Percentiles rank a stretch among this genome's conserved stretches.
These are phyloP conservation scores for Lophura nycthemera DNA, from an alignment of 2,113 vertebrate species.

Conservation along the genomic window DNA sequence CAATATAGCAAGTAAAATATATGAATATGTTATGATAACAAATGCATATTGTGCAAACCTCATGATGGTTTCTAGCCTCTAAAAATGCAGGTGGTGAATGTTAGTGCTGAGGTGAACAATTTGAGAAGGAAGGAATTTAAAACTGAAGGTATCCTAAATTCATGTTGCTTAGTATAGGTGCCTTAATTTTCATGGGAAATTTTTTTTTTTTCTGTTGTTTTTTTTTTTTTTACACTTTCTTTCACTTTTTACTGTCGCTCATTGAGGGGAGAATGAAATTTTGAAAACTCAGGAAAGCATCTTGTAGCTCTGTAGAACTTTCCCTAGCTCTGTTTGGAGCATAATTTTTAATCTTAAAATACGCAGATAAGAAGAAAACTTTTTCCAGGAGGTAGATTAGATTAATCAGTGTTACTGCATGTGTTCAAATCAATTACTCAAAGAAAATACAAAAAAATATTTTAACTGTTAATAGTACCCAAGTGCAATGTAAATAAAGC, in stretches of 20 bases:
- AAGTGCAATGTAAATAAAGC: constrained; percentile 29
- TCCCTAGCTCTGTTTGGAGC: neutral
- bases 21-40: constrained; percentile 3
- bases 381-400: neutral
- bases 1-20: constrained; percentile 12
- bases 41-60: neutral
- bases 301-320: neutral
- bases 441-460: neutral
- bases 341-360: constrained; percentile 8
- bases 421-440: neutral
- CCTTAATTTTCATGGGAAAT: neutral
- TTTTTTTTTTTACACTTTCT: too few species aligned
- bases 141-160: neutral
- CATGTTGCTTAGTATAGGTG: neutral
- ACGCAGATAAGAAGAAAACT: neutral
- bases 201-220: neutral
- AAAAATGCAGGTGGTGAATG: neutral
- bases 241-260: neutral
- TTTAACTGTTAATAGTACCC: neutral
- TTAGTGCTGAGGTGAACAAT: constrained; percentile 5
- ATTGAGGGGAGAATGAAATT: neutral
- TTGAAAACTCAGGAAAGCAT: constrained; percentile 4
- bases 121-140: neutral
- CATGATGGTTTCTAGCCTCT: neutral
- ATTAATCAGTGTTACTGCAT: neutral